phyloP scores from a whole-genome alignment of 2,797 vertebrate species.

The Bucorvus abyssinicus region DNA sequence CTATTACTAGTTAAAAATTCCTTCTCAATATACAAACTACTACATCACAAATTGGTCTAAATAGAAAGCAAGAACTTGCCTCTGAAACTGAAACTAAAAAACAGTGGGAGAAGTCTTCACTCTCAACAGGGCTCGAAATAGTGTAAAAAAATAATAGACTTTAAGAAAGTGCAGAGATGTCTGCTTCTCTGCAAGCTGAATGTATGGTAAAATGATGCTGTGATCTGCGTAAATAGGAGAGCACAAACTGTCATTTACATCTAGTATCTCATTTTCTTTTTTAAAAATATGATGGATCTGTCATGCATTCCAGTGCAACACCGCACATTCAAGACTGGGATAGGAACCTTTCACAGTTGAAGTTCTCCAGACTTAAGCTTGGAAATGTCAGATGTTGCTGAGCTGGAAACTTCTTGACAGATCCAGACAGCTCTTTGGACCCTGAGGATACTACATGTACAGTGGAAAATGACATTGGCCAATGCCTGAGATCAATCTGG shows the following conservation, averaged over 20 bases:
- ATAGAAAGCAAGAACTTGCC: background rate
- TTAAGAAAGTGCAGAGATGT: background rate
- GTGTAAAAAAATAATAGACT: background rate
- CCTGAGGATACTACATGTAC: background rate
- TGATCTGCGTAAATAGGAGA: conserved; percentile 10
- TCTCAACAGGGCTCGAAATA: background rate
- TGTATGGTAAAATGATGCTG: background rate
- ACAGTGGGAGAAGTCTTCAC: background rate
- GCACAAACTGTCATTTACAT: background rate
- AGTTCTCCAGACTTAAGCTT: conserved; percentile 9
- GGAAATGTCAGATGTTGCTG: background rate
- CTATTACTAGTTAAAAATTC: background rate
- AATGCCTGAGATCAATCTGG: background rate
- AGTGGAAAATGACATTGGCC: background rate
- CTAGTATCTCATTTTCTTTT: background rate
- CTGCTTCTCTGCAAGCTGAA: conserved; percentile 2
- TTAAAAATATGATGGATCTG: background rate
- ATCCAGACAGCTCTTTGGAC: background rate
- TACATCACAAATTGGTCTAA: background rate
- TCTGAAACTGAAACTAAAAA: background rate
- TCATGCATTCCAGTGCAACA: background rate
- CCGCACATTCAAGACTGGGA: background rate
- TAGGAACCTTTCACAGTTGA: conserved; percentile 22
- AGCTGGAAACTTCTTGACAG: background rate
- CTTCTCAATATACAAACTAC: background rate